Evolutionary conservation across 2,113 vertebrate species (phyloP).

Genomic region (Chaetodon trifascialis): DNA sequence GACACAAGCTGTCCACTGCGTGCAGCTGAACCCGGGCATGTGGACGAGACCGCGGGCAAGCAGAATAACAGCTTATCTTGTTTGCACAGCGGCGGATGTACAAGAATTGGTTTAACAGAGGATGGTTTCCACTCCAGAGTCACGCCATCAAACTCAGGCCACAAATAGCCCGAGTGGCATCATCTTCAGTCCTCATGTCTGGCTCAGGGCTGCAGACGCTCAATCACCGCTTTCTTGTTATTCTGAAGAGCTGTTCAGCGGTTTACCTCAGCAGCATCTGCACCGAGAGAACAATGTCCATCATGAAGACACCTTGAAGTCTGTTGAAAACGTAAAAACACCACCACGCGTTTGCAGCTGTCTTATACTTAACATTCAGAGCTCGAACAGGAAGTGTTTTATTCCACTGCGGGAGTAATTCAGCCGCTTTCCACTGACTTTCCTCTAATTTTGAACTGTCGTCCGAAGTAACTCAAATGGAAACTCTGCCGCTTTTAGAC

Average conservation of each 20-base stretch:
- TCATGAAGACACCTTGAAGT: neutral
- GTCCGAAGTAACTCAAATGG: neutral
- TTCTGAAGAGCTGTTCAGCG: neutral
- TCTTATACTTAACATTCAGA: neutral
- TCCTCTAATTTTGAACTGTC: neutral
- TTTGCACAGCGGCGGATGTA: constrained; percentile 46
- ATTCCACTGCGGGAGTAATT: neutral
- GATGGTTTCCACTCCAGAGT: constrained; percentile 18
- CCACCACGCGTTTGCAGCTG: neutral
- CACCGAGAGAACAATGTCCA: neutral
- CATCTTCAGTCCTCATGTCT: constrained; percentile 11
- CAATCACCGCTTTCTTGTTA: constrained; percentile 6
- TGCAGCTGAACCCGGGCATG: constrained; percentile 23
- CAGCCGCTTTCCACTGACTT: neutral
- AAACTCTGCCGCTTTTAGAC: too few species aligned
- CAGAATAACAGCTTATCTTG: constrained; percentile 49
- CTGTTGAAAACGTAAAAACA: neutral
- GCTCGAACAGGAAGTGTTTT: neutral
- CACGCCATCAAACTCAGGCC: neutral
- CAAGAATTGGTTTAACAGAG: constrained; percentile 30
- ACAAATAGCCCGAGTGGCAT: constrained; percentile 3
- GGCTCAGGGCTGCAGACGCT: neutral
- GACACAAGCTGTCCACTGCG: constrained; percentile 13
- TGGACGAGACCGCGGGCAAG: constrained; percentile 22
- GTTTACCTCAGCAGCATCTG: neutral